Evolutionary conservation across 2,797 vertebrate species (phyloP), one percentile per base, ranked within the genome.

Genomic region (Sternotherus odoratus): DNA sequence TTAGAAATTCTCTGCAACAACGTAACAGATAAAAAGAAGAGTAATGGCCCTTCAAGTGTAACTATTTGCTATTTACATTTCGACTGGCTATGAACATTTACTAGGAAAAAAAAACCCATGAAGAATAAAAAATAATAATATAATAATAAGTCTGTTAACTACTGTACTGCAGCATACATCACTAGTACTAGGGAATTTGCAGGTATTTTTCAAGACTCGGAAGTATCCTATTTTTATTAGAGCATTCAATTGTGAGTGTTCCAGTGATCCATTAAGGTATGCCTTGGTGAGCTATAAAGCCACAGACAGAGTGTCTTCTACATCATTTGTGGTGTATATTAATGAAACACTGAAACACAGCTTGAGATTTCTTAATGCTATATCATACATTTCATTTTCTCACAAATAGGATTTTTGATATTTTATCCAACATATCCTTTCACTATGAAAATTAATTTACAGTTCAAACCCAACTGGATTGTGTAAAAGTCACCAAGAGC

Each of bases 1-100:
- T 97, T 94, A 94, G 91, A 92, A 97, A 95, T 95, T 95, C 93
- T 94, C 74, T 57, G 86, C 77, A 87, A 94, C 77, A 49, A 82
- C 63, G 86, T 89, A 95, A 83, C 78, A 96, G 85, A 96, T 89
- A 96, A 77, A 95, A 83, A 91, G 92, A 69, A 92, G 12, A 77
- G 88, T 72, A 79, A 93, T 75, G 33, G 69, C 24, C 12, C 23
- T 30, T 83, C n/a, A 24, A 24, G 72, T 91, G 82, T 57, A 33
- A 79, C 36, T 87, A 85, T 74, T 84, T 81, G 46, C 63, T 95
- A 21, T 95, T 94, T 94, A 75, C 28, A 92, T 4, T 93, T 81
- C 54, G 79, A 91, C 72, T 9, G 33, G 24, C 13, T 46, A n/a
- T 19, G 60, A 87, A 77, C 1, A 33, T 83, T 78, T 69, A 89